Evolutionary conservation across 2,888 invertebrate species (phyloP), one percentile per base, ranked within the genome.

Genomic region (Bimastos eiseni): DNA sequence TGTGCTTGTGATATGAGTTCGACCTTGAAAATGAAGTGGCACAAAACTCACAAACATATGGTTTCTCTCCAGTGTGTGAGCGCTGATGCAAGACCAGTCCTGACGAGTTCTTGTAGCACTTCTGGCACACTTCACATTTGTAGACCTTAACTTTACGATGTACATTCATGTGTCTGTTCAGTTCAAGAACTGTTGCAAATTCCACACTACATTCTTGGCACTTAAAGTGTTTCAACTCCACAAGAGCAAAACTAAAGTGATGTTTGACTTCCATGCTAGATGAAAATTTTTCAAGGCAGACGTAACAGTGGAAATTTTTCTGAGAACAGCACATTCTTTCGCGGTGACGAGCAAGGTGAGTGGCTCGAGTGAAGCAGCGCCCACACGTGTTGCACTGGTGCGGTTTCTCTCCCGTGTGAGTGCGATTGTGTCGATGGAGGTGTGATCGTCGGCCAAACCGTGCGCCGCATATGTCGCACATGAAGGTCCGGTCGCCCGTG

Each of bases 381-480:
- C 90, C 90, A 24, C 90, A 90, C 34, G 41, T n/a, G 21, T 83
- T 34, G 33, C 90, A 90, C 37, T 84, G 70, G 34, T 84, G 84
- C 30, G 90, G 83, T 36, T 90, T 90, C 30, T 37, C 44, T 34
- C 84, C 70, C 6, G 70, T 70, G 70, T 70, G 70, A 11, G 70
- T 70, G 30, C 70, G 70, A 70, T n/a, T 8, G 44, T 90, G 90
- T 38, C 90, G 37, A 84, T 21, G 37, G 37, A 90, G 44, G 30
- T 90, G 90, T 33, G 90, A 83, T 21, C 41, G 83, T 90, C 90
- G 37, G 84, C 33, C 34, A 44, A 90, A 90, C 34, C 38, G 37
- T 15, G 36, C 41, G 15, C 90, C 90, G 38, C 90, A 90, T 37
- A 90, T 38, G 37, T 90, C 90, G 30, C 90, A 90, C 90, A 90